phyloP scores from a whole-genome alignment of 1,140 invertebrate genomes.

The Hyles vespertilio region DNA sequence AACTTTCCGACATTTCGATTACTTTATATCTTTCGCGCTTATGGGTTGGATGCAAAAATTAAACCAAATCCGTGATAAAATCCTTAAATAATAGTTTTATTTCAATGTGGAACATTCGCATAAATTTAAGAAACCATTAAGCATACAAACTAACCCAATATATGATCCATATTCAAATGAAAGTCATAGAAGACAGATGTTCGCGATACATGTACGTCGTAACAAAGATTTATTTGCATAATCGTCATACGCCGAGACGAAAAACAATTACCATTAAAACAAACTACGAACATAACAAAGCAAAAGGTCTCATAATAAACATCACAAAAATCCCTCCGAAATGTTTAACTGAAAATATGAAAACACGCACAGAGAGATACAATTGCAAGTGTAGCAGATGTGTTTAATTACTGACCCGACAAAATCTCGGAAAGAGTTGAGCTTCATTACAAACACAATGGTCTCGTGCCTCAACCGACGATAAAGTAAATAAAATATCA shows the following conservation, averaged over 20 bases:
- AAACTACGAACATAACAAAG: conserved; percentile 26
- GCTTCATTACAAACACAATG: conserved; percentile 56
- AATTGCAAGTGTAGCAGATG: conserved; percentile 63
- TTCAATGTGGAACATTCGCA: not conserved
- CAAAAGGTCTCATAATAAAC: conserved; percentile 21
- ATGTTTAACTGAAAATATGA: conserved; percentile 45
- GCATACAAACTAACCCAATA: conserved; percentile 5
- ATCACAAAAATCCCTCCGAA: conserved; percentile 29
- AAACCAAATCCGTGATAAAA: no score
- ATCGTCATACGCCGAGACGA: conserved; percentile 15
- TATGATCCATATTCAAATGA: not conserved
- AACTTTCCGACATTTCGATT: no score
- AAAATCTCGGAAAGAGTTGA: conserved; percentile 58
- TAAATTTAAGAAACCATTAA: not conserved
- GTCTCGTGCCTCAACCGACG: conserved; percentile 32
- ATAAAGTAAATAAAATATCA: conserved; percentile 69
- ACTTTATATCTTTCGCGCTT: no score
- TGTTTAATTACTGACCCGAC: conserved; percentile 68
- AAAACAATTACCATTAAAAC: conserved; percentile 22
- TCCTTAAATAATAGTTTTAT: no score
- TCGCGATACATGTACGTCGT: no score
- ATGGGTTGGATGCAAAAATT: no score
- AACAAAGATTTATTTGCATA: conserved; percentile 21
- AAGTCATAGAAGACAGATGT: no score
- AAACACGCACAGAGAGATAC: conserved; percentile 41